A percentile compares a stretch with the other conserved stretches of the same genome.
These are phyloP conservation scores for Phymastichus coffea DNA, from an alignment of 1,140 invertebrate genomes.

Conservation along the genomic window DNA sequence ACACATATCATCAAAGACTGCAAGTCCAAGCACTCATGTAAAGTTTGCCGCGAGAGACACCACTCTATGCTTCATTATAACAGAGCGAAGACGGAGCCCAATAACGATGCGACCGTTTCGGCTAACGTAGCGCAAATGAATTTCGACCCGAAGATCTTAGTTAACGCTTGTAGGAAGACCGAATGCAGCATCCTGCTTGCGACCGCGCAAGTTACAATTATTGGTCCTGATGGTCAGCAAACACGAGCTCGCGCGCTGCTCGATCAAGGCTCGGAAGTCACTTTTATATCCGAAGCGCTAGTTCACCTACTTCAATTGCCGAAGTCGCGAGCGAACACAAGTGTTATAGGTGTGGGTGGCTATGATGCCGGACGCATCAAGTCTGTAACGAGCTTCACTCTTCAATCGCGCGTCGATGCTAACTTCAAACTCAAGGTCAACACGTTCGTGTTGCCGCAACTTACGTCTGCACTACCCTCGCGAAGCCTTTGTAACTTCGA, in stretches of 20 bases:
- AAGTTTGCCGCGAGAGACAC: not conserved
- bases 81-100: not conserved
- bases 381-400: not conserved
- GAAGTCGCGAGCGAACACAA: not conserved
- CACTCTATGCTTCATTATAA: not conserved
- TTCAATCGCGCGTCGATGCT: not conserved
- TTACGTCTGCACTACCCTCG: too few species aligned
- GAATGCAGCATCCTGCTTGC: not conserved
- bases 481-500: too few species aligned
- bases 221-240: not conserved
- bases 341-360: not conserved
- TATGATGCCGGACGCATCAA: not conserved
- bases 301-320: not conserved
- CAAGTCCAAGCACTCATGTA: not conserved
- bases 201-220: not conserved
- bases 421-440: not conserved
- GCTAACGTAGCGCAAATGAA: not conserved
- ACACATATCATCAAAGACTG: not conserved
- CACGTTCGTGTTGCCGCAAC: not conserved
- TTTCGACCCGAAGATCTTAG: not conserved
- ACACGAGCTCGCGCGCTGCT: not conserved
- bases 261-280: not conserved
- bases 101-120: not conserved
- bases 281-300: not conserved
- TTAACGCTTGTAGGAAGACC: not conserved